phyloP scores from a whole-genome alignment of 2,888 invertebrate species.

The Acanthosoma haemorrhoidale region DNA sequence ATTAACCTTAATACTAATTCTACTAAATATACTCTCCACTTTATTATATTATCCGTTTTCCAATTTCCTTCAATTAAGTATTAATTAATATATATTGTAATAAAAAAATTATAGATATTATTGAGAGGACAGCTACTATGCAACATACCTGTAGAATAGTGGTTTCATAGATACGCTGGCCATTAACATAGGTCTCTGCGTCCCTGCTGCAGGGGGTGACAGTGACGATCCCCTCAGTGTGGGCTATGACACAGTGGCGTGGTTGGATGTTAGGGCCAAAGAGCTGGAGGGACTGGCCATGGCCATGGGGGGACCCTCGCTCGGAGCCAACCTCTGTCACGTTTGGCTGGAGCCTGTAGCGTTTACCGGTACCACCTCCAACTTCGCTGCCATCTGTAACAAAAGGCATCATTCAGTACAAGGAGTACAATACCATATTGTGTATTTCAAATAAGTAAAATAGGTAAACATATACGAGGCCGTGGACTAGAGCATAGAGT shows the following conservation, averaged over 20 bases:
- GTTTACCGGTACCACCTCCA: slow-evolving; percentile 48
- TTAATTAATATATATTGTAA: too few relatives aligned
- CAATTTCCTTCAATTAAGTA: too few relatives aligned
- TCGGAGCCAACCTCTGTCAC: slow-evolving; percentile 71
- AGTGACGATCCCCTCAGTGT: slow-evolving; percentile 83
- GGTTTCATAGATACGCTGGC: slow-evolving; percentile 84
- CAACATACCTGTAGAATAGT: slow-evolving; percentile 75
- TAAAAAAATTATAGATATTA: too few relatives aligned
- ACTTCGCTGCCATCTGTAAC: slow-evolving; percentile 51
- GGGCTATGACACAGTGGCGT: slow-evolving; percentile 89
- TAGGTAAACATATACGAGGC: too few relatives aligned
- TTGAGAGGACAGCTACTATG: too few relatives aligned
- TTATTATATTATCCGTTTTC: too few relatives aligned
- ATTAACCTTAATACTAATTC: too few relatives aligned
- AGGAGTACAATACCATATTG: too few relatives aligned
- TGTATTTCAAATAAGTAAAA: too few relatives aligned
- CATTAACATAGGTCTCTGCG: slow-evolving; percentile 92
- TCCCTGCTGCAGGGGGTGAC: slow-evolving; percentile 90
- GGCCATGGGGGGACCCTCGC: slow-evolving; percentile 53
- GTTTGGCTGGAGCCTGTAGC: slow-evolving; percentile 56
- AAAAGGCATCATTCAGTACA: too few relatives aligned
- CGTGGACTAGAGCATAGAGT: too few relatives aligned
- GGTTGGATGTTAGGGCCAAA: slow-evolving; percentile 90
- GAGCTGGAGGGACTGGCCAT: slow-evolving; percentile 58
- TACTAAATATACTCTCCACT: too few relatives aligned